Base-by-base conservation (phyloP, 2,113 vertebrate genomes). In the Ceyx margarethae region DNA sequence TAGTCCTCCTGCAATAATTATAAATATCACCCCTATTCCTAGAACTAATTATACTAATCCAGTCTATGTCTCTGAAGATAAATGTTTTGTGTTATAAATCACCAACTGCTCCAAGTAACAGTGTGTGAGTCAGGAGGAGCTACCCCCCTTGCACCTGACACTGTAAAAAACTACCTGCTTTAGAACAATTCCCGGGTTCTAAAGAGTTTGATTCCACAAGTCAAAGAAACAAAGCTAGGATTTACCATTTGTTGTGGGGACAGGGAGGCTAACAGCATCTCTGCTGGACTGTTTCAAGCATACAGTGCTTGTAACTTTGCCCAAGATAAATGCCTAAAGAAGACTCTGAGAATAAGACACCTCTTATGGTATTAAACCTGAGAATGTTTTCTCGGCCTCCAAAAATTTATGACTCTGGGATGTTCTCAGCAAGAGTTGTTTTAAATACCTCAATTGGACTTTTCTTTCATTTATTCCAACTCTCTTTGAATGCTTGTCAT, bases 241-340 rank as follows among this genome's bases (percentile, higher is more conserved):
- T 72, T 54, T 22, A 56, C 6, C 0, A 4, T 42, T 65, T 69
- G 4, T 15, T 53, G 13, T 1, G 2, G 9, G 4, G 2, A 50
- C 13, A 3, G 15, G 20, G 3, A 64, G 8, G 15, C 2, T 31
- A 11, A 17, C 11, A 78, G 20, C 26, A 50, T 9, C 16, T 78
- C 28, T 81, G 10, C 10, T 31, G 21, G 5, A 7, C 50, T 73
- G 15, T 56, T 88, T 45, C 29, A 68, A 26, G 35, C 0, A 2
- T 53, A 51, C 7, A 10, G 9, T 13, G 21, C 4, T 6, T 28
- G 13, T 9, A 6, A 40, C 7, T 69, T 72, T 58, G 11, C 19
- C 10, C 35, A 68, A 48, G 6, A 75, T 10, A 60, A 74, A 64
- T 67, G 11, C 11, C 19, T 11, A 11, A 15, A n/a, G 13, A 89